Percentiles rank a stretch among this genome's conserved stretches.
phyloP scores from a whole-genome alignment of 2,113 vertebrate species.

The Takifugu bimaculatus region DNA sequence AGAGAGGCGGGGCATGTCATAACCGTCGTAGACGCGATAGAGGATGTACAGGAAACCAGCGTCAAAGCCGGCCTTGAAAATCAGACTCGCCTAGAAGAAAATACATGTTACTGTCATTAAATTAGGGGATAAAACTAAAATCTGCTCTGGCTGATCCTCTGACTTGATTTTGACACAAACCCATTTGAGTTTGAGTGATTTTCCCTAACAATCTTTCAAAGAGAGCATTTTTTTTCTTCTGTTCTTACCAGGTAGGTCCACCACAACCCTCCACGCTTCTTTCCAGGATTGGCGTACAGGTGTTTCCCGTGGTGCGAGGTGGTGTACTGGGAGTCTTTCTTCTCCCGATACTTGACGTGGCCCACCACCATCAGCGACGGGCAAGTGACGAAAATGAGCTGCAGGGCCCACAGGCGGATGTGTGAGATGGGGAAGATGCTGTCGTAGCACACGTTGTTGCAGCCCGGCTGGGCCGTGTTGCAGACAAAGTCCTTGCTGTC shows the following conservation, averaged over 20 bases:
- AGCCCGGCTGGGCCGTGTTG: constrained; percentile 89
- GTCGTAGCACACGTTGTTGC: constrained; percentile 87
- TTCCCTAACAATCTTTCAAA: background rate
- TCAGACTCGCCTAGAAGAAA: constrained; percentile 71
- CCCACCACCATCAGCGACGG: constrained; percentile 88
- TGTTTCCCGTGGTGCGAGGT: background rate
- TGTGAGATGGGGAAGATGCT: constrained; percentile 89
- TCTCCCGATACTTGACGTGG: constrained; percentile 86
- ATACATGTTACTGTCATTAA: background rate
- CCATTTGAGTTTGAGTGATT: background rate
- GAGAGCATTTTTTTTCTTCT: background rate
- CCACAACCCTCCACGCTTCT: constrained; percentile 89
- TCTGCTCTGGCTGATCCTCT: background rate
- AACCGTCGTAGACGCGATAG: constrained; percentile 77
- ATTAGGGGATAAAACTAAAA: background rate
- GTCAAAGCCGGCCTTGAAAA: constrained; percentile 85
- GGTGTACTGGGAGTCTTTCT: constrained; percentile 72
- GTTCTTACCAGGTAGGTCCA: constrained; percentile 86
- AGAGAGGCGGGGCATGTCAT: constrained; percentile 78
- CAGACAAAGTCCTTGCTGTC: constrained; percentile 90
- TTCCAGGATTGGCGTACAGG: constrained; percentile 77
- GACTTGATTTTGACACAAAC: background rate
- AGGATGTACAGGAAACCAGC: constrained; percentile 84
- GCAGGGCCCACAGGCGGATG: constrained; percentile 91
- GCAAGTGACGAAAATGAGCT: constrained; percentile 94